A percentile compares a stretch with the other conserved stretches of the same genome.
Evolutionary conservation across 2,888 invertebrate genomes (phyloP).

Genomic region (Syrphus vitripennis): DNA sequence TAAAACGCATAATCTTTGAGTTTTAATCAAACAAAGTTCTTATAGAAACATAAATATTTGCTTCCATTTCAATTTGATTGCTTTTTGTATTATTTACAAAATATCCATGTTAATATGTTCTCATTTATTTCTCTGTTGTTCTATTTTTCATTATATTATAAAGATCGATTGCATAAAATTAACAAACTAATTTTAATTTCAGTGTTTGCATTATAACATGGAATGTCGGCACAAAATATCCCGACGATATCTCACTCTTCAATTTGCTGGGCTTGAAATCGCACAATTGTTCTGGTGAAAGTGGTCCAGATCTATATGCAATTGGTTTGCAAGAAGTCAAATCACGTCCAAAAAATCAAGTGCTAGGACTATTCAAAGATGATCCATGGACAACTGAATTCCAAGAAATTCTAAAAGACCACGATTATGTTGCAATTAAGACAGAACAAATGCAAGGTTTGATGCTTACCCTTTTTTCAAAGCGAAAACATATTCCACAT

Average conservation of each 20-base stretch:
- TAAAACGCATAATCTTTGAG: too few relatives aligned
- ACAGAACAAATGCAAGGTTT: conserved; percentile 92
- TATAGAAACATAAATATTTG: too few relatives aligned
- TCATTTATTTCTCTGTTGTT: neutral
- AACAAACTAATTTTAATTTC: conserved; percentile 12
- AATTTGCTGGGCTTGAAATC: conserved; percentile 86
- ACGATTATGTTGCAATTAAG: conserved; percentile 90
- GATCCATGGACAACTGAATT: conserved; percentile 92
- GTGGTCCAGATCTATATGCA: conserved; percentile 91
- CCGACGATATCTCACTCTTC: conserved; percentile 87
- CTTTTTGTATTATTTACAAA: neutral
- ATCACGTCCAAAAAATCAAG: conserved; percentile 91
- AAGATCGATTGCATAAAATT: neutral
- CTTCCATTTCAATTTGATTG: neutral
- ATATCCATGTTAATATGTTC: neutral
- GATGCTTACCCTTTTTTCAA: conserved; percentile 89
- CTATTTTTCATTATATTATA: neutral
- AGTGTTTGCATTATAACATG: conserved; percentile 91
- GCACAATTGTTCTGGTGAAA: conserved; percentile 84
- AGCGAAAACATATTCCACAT: conserved; percentile 90
- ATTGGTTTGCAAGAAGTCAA: conserved; percentile 95
- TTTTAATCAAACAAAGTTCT: too few relatives aligned
- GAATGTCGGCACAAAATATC: conserved; percentile 93
- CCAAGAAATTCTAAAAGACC: conserved; percentile 86
- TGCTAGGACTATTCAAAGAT: conserved; percentile 90